These are phyloP conservation scores for Dendrocincla tyrannina DNA, from an alignment of 2,797 vertebrate species.

Conservation along the genomic window DNA sequence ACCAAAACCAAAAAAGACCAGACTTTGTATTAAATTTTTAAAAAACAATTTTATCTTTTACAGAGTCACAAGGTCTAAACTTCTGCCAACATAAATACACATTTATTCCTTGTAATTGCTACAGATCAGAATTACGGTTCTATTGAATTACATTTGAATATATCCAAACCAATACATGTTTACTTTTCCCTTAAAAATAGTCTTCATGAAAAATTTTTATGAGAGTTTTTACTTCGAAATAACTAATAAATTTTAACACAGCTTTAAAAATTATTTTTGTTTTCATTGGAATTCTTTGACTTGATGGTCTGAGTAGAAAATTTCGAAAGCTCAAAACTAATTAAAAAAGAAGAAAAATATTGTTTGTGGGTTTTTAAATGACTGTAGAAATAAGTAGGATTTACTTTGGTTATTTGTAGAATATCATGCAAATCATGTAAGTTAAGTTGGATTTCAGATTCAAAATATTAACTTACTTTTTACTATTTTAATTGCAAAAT, in stretches of 20 bases:
- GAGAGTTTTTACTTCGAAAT: not conserved
- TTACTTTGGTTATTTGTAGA: not conserved
- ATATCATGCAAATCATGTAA: not conserved
- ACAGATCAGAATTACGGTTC: not conserved
- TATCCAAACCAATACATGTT: not conserved
- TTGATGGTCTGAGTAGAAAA: not conserved
- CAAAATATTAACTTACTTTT: not conserved
- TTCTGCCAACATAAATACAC: not conserved
- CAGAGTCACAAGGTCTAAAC: not conserved
- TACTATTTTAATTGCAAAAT: not conserved
- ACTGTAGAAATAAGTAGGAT: not conserved
- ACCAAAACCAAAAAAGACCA: not conserved
- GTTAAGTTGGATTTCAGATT: not conserved
- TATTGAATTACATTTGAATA: not conserved
- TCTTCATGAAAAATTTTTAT: not conserved
- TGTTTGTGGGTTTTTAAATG: not conserved
- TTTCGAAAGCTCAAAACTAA: not conserved
- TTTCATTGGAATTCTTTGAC: not conserved
- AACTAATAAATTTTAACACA: not conserved
- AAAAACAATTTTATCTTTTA: not conserved
- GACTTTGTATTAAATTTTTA: not conserved
- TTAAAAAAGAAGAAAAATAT: not conserved
- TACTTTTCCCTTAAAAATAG: not conserved
- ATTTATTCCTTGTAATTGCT: not conserved
- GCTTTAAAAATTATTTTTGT: not conserved